A percentile compares a stretch with the other conserved stretches of the same genome.
These are phyloP conservation scores for Proctacanthus coquilletti DNA, from an alignment of 1,140 invertebrate genomes.

Conservation along the genomic window DNA sequence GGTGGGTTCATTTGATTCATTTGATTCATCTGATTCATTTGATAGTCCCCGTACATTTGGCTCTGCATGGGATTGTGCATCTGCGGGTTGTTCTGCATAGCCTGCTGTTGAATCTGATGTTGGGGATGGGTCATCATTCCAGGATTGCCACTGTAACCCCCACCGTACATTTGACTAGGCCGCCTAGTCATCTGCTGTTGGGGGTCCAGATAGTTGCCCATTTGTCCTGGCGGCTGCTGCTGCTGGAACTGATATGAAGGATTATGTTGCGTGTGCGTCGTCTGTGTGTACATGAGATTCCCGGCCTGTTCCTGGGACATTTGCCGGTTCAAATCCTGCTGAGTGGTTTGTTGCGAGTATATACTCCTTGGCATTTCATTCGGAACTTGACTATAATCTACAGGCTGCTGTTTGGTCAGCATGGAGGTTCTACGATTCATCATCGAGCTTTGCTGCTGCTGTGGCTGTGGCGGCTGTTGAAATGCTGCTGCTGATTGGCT, in stretches of 20 bases:
- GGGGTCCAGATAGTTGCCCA: constrained; percentile 11
- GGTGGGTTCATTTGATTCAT: constrained; percentile 13
- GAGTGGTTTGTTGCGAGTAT: constrained; percentile 26
- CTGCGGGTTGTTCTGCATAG: background rate
- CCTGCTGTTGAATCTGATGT: constrained; percentile 8
- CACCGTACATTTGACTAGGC: constrained; percentile 1
- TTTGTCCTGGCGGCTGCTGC: constrained; percentile 19
- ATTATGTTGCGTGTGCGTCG: constrained; percentile 7
- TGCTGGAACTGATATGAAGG: constrained; percentile 7
- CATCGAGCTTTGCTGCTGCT: background rate
- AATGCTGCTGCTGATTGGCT: background rate
- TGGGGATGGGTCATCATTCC: constrained; percentile 3
- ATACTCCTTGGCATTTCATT: constrained; percentile 14
- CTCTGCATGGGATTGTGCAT: too few species aligned
- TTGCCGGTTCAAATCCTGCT: constrained; percentile 18
- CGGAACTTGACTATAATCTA: constrained; percentile 19
- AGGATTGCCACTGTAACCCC: constrained; percentile 6
- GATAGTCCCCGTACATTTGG: too few species aligned
- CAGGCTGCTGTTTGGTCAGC: constrained; percentile 14
- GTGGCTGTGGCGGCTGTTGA: background rate
- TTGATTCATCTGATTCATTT: background rate
- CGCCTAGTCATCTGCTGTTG: constrained; percentile 5
- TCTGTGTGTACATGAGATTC: constrained; percentile 20
- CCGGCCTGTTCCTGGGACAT: constrained; percentile 18
- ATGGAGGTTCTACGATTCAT: constrained; percentile 17